Base-by-base conservation (phyloP, 2,888 invertebrate genomes). In the Lasioglossum oenotherae region DNA sequence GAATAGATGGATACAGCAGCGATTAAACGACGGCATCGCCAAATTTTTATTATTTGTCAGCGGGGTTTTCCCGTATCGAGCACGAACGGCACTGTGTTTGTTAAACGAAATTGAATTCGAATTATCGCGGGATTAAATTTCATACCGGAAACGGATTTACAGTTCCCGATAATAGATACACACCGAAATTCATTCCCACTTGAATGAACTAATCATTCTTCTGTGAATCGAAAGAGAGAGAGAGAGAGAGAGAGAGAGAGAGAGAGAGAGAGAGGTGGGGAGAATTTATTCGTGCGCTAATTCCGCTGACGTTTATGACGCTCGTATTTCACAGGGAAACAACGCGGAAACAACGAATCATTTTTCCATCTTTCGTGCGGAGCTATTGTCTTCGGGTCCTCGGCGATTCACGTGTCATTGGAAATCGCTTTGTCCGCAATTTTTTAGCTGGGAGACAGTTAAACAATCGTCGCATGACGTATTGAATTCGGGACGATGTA, bases 201-300 rank as follows among this genome's bases (percentile, higher is more conserved):
- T 23, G 35, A 71, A 73, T 23, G 72, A 73, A 76, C 72, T 72
- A 64, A 75, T 76, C 81, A 49, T 75, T 60, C 72, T 41, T 75
- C 35, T n/a, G 35, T 41, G 60, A 73, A 72, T 75, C 49, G 67
- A 75, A 74, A 72, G 60, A 73, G 46, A 71, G 38, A 27, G 14
- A 72, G 19, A 71, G 76, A 49, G 46, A n/a, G n/a, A n/a, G n/a
- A 71, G 27, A 12, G 67, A 75, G 71, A 72, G 60, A 73, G 46
- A 71, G 38, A 27, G 14, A 72, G 19, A 71, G 27, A 12, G 4
- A 35, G 19, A 80, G 46, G 1, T 16, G 8, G 8, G 64, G n/a
- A 57, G 57, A 27, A 57, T 83, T 82, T 78, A 72, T 78, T 78
- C 71, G 41, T 38, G 19, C 35, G 38, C 41, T 78, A 78, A 78